Evolutionary conservation across 2,797 vertebrate species (phyloP).

Genomic region (Crax fasciolata): DNA sequence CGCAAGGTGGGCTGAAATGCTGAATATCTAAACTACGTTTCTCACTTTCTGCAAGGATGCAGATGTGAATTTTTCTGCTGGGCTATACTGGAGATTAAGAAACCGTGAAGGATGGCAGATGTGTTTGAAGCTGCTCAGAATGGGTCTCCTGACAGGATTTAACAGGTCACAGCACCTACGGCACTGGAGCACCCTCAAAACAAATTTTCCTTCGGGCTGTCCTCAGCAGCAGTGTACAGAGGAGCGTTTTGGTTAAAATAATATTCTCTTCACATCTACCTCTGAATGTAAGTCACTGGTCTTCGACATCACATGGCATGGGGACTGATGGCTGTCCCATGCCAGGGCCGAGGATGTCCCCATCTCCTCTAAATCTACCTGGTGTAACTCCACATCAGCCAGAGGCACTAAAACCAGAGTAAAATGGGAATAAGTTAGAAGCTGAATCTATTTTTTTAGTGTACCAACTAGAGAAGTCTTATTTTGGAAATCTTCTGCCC

Average conservation of each 20-base stretch:
- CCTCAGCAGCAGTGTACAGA: conserved; percentile 34
- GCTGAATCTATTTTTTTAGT: neutral
- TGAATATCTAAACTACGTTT: neutral
- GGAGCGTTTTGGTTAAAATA: conserved; percentile 55
- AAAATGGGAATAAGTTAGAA: neutral
- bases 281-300: neutral
- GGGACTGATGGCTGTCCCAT: neutral
- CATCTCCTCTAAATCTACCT: neutral
- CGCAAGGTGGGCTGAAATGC: rapidly evolving
- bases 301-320: neutral
- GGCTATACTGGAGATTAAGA: conserved; percentile 12
- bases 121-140: conserved; percentile 76
- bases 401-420: neutral
- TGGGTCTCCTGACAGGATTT: conserved; percentile 56
- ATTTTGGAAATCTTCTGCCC: neutral
- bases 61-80: neutral
- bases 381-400: neutral
- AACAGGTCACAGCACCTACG: conserved; percentile 34
- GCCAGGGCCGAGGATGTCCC: neutral
- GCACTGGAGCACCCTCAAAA: conserved; percentile 34
- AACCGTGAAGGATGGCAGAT: neutral
- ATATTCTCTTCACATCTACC: conserved; percentile 37
- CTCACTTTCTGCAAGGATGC: conserved; percentile 22
- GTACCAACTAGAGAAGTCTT: neutral
- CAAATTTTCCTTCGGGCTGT: conserved; percentile 29